Percentiles rank a stretch among this genome's conserved stretches.
These are phyloP conservation scores for Saccostrea cuccullata DNA, from an alignment of 1,140 invertebrate species.

Conservation along the genomic window DNA sequence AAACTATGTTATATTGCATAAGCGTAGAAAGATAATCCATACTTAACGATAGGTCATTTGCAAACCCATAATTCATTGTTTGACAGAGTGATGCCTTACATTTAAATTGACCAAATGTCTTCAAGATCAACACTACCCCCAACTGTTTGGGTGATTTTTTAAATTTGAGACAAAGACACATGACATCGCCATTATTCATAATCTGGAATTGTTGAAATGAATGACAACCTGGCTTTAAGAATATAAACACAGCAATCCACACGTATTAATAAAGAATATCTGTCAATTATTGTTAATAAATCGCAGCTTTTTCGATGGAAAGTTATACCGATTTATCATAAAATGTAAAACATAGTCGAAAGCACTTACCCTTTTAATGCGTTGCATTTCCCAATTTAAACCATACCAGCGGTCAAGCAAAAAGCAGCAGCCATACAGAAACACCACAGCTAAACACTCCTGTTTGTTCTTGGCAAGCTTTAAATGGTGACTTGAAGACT, in stretches of 20 bases:
- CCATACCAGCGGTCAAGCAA: not conserved
- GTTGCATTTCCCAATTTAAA: not conserved
- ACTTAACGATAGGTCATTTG: not conserved
- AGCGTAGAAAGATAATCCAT: not conserved
- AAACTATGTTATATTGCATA: not conserved
- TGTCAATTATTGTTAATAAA: not conserved
- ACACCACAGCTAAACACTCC: not conserved
- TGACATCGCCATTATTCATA: conserved; percentile 16
- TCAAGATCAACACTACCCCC: conserved; percentile 21
- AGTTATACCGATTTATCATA: not conserved
- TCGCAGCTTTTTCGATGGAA: not conserved
- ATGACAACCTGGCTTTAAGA: not conserved
- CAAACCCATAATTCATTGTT: not conserved
- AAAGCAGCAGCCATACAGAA: not conserved
- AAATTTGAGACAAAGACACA: not conserved
- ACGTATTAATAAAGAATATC: not conserved
- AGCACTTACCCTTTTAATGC: not conserved
- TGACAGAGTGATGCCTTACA: not conserved
- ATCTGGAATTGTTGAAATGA: conserved; percentile 15
- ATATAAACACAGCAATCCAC: not conserved
- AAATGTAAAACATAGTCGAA: not conserved
- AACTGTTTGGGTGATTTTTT: conserved; percentile 15
- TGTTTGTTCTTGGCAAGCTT: not conserved
- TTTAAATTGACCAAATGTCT: conserved; percentile 3
- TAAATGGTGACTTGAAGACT: not conserved